Conservation (phyloP, 2,888 invertebrate genomes). For the Parnassius mnemosyne region DNA sequence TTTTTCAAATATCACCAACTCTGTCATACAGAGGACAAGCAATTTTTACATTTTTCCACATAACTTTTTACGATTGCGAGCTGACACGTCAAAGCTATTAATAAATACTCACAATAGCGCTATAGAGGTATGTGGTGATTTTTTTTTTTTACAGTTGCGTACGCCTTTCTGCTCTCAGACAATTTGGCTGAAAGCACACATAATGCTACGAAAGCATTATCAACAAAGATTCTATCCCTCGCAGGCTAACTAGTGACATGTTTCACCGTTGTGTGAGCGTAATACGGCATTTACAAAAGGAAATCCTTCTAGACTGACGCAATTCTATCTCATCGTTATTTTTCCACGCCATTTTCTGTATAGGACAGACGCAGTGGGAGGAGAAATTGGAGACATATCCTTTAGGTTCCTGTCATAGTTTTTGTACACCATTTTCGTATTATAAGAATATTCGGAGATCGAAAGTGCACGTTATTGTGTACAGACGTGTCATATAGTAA, state of each 20-base stretch:
- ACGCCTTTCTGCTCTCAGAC: constrained; percentile 15
- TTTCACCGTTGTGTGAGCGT: constrained; percentile 1
- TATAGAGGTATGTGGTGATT: constrained; percentile 6
- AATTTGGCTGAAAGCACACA: constrained; percentile 25
- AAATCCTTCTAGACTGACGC: constrained; percentile 5
- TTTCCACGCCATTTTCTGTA: neutral
- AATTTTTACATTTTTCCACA: no score
- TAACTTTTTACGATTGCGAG: neutral
- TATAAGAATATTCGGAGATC: no score
- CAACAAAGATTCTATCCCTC: constrained; percentile 23
- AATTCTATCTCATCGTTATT: constrained; percentile 2
- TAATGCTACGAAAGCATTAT: constrained; percentile 18
- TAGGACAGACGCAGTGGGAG: neutral
- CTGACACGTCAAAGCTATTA: neutral
- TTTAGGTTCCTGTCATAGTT: neutral
- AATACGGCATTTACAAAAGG: constrained; percentile 11
- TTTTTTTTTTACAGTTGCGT: constrained; percentile 14
- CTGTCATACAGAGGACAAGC: no score
- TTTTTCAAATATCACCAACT: no score
- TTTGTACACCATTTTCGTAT: neutral
- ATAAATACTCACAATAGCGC: neutral
- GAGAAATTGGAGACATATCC: neutral
- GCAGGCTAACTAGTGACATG: constrained; percentile 18
- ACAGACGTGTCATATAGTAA: no score
- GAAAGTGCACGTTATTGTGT: no score